Evolutionary conservation across 1,140 invertebrate species (phyloP).

Genomic region (Rhopalosiphum padi): DNA sequence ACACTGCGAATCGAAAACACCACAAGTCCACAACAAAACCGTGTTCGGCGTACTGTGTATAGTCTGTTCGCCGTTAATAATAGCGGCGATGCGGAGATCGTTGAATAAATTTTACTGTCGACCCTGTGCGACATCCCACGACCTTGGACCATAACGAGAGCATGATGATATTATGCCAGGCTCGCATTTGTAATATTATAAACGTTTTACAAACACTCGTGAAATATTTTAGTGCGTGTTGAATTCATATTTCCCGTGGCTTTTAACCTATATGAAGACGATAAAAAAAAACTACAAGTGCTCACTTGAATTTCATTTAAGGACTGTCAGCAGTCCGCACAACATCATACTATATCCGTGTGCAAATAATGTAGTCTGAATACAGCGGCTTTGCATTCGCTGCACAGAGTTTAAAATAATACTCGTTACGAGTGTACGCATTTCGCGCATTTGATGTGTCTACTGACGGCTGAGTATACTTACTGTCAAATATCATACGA

Average conservation of each 20-base stretch:
- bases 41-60: neutral
- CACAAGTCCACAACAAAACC: neutral
- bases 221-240: neutral
- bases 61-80: neutral
- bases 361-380: neutral
- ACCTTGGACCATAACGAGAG: neutral
- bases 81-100: neutral
- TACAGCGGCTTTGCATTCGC: neutral
- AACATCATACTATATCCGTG: too few relatives aligned
- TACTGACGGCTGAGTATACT: neutral
- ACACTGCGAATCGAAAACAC: neutral
- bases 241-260: neutral
- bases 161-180: neutral
- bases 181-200: neutral
- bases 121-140: neutral
- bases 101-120: neutral
- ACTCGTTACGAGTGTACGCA: neutral
- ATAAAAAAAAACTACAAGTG: neutral
- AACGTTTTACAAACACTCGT: neutral
- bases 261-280: neutral
- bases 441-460: neutral
- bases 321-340: neutral
- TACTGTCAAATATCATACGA: neutral
- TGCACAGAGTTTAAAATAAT: neutral
- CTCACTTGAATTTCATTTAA: neutral